Evolutionary conservation across 2,113 vertebrate species (phyloP), one percentile per base, ranked within the genome.

Genomic region (Tenebrosternarchus preto): DNA sequence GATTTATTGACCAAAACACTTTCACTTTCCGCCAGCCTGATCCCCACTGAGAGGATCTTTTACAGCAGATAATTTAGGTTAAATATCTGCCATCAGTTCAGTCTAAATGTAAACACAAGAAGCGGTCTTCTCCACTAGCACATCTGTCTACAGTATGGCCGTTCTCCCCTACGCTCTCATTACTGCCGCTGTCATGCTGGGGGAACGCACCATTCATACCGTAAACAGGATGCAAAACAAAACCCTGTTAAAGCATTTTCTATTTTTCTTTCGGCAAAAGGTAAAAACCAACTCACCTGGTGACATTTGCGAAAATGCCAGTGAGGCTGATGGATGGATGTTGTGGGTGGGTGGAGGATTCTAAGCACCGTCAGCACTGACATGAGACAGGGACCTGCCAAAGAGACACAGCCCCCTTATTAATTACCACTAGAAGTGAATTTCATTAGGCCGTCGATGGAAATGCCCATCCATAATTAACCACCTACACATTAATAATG

Each of bases 401-500:
- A 84, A 82, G 76, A 84, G 80, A 86, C 70, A 60, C 24, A 11
- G 17, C 80, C 76, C 31, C 64, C 72, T 71, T 46, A 60, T 86
- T 88, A 83, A 86, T 88, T 84, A 88, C 67, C 78, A 24, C 74
- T 74, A 80, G 78, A 77, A 83, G 76, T 75, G 82, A 77, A 80
- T 85, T 84, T 85, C 83, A 88, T 85, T 85, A 86, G 84, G 59
- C 53, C 61, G 72, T 80, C 59, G n/a, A 63, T 63, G 46, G 72
- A 82, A 84, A 83, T 84, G 84, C 76, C 79, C 83, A 86, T 88
- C 79, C 72, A 88, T 88, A 88, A 86, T 88, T 88, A 86, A 86
- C 71, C 84, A 78, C 33, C 43, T 77, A 39, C 43, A 22, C 59
- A 78, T 88, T 76, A 88, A 88, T 88, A 86, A 86, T 85, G 66